Evolutionary conservation across 2,113 vertebrate genomes (phyloP).

Genomic region (Caranx ignobilis): DNA sequence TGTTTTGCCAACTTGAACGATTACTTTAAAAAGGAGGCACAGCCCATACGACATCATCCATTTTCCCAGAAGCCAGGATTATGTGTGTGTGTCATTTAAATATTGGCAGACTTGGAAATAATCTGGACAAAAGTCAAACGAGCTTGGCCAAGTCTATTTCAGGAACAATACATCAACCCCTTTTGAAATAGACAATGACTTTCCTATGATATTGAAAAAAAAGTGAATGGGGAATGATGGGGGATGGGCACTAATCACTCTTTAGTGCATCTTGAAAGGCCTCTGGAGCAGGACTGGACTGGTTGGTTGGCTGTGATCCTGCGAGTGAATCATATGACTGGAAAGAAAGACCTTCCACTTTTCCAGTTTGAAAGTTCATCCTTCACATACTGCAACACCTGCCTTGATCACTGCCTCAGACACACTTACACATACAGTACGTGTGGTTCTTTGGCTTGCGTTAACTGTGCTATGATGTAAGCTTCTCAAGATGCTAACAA

Average conservation of each 20-base stretch:
- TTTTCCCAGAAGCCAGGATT: slow-evolving; percentile 72
- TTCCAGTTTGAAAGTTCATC: slow-evolving; percentile 19
- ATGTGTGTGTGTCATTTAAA: slow-evolving; percentile 70
- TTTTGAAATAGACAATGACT: slow-evolving; percentile 44
- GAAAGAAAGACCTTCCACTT: slow-evolving; percentile 52
- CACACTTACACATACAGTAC: background rate
- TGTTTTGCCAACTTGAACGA: slow-evolving; percentile 61
- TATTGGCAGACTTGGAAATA: slow-evolving; percentile 63
- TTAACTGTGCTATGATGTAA: background rate
- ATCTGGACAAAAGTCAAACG: slow-evolving; percentile 56
- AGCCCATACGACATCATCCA: slow-evolving; percentile 40
- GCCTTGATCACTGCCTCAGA: background rate
- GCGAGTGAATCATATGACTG: slow-evolving; percentile 44
- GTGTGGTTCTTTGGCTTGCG: background rate
- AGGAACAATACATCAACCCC: slow-evolving; percentile 49
- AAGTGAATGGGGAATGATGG: slow-evolving; percentile 1
- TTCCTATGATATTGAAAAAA: slow-evolving; percentile 19
- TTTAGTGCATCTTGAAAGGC: slow-evolving; percentile 3
- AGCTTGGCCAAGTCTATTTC: slow-evolving; percentile 35
- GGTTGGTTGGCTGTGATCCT: slow-evolving; percentile 22
- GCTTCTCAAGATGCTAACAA: background rate
- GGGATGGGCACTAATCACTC: slow-evolving; percentile 31
- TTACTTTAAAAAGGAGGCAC: slow-evolving; percentile 50
- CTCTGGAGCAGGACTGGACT: background rate
- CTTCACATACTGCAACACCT: slow-evolving; percentile 17